Base-by-base conservation (phyloP, 2,888 invertebrate species). In the Abrostola tripartita region DNA sequence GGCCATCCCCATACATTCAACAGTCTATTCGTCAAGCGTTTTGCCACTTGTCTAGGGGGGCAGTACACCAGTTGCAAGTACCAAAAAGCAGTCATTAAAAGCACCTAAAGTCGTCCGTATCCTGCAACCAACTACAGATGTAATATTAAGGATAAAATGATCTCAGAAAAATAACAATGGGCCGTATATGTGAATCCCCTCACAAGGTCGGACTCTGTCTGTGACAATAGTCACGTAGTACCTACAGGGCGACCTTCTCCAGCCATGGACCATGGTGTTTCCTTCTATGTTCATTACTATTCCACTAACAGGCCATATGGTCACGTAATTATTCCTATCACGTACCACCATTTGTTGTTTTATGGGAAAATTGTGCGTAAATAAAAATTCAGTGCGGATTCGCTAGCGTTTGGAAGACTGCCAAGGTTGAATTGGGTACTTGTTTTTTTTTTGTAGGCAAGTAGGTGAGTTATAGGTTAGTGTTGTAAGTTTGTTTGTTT, bases 211-310 rank as follows among this genome's bases (percentile, higher is more conserved):
- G 24, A 24, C 24, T 24, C 24, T 4, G 24, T 10, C 9, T 12
- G 41, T 47, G 76, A 47, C 38, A 56, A 69, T 66, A 37, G 76
- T 73, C 78, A 78, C 78, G 78, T 76, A 65, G 24, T 24, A 24
- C 24, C 6, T 49, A 7, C 37, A 24, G 44, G 12, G 44, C 51
- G 71, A 69, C 70, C 75, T 73, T 78, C 64, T 68, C 40, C 24
- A 36, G 40, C 65, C 54, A 68, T 66, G 56, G 44, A 24, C 24
- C 24, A 24, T 24, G 24, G 65, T 54, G 76, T 78, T 75, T 79
- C 72, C 72, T 72, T 71, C 64, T 68, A 66, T 24, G 53, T 61
- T 68, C 64, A 78, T 78, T 78, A 61, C 35, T 65, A 77, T 77
- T 65, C 72, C 47, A 9, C 44, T 49, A 60, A 49, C 24, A 38